These are phyloP conservation scores for Oryzias melastigma DNA, from an alignment of 2,113 vertebrate genomes.

Conservation along the genomic window DNA sequence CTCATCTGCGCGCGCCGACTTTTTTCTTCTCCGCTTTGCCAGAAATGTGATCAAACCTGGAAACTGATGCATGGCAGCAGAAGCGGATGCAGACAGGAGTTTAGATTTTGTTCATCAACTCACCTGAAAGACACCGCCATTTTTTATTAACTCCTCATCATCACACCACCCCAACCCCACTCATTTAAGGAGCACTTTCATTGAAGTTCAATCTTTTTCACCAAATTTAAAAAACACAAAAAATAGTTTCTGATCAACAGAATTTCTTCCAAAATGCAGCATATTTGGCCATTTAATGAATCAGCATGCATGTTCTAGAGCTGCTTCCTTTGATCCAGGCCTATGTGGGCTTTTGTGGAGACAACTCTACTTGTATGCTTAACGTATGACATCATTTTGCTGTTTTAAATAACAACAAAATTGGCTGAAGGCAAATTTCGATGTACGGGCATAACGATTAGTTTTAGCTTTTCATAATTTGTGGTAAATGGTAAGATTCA, in stretches of 20 bases:
- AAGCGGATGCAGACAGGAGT: constrained; percentile 30
- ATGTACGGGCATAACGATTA: too few relatives aligned
- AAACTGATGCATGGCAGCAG: constrained; percentile 50
- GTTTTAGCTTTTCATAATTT: too few relatives aligned
- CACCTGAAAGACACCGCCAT: constrained; percentile 5
- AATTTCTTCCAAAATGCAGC: constrained; percentile 7
- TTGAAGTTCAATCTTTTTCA: too few relatives aligned
- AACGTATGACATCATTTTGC: too few relatives aligned
- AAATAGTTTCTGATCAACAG: neutral
- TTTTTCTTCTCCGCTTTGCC: constrained; percentile 54
- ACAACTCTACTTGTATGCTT: constrained; percentile 32
- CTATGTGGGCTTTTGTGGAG: constrained; percentile 58
- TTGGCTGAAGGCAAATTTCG: too few relatives aligned
- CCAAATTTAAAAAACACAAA: too few relatives aligned
- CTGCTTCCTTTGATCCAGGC: constrained; percentile 38
- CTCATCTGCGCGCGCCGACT: constrained; percentile 52
- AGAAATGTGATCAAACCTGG: constrained; percentile 45
- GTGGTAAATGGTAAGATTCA: too few relatives aligned
- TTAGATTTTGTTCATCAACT: constrained; percentile 36
- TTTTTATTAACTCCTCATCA: constrained; percentile 18
- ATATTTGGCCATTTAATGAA: constrained; percentile 47
- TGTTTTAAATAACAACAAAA: too few relatives aligned
- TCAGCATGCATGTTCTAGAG: constrained; percentile 52
- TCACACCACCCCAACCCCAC: constrained; percentile 1
- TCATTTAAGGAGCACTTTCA: too few relatives aligned